Base-by-base conservation (phyloP, 2,113 vertebrate genomes). In the Python bivittatus region DNA sequence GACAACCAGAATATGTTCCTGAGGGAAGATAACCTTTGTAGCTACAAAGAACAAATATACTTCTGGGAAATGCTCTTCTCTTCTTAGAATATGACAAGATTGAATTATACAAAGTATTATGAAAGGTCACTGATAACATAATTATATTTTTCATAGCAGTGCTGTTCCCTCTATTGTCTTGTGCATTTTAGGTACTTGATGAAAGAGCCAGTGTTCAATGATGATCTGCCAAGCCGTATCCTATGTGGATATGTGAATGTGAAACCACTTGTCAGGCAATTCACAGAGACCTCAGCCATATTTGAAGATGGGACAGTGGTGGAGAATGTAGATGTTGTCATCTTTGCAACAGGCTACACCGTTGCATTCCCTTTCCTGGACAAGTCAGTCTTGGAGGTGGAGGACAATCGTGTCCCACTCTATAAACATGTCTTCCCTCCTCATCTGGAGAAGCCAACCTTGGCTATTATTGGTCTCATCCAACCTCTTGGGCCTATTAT, bases 331-430 rank as follows among this genome's bases (percentile, higher is more conserved):
- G 98, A 98, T 60, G 93, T 96, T 17, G 97, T 99, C 92, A 94
- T 99, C 89, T 98, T 99, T 94, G 99, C 98, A 90, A 99, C 98
- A 2, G 98, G 98, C 83, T 99, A 98, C 84, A 94, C 84, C 0
- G 56, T 92, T 84, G 94, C 54, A 2, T 98, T 98, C 61, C 96
- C 98, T 2, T 99, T 99, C 92, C 97, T 99, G 72, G 97, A 98
- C 11, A 89, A 96, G 1, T 93, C 95, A 13, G 60, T 98, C 38
- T 93, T 96, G 29, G 95, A 96, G 20, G 95, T 97, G n/a, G 95
- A 97, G 20, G 48, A 96, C 1, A 96, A 96, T 53, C 96, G 97
- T 86, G 48, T 98, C 86, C 94, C n/a, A 0, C 94, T 99, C 83
- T 98, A 98, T 93, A 99, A 97, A 91, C 97, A 95, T 84, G 42